These are phyloP conservation scores for Lepidochrysops patricia DNA, from an alignment of 2,888 invertebrate genomes.

Conservation along the genomic window DNA sequence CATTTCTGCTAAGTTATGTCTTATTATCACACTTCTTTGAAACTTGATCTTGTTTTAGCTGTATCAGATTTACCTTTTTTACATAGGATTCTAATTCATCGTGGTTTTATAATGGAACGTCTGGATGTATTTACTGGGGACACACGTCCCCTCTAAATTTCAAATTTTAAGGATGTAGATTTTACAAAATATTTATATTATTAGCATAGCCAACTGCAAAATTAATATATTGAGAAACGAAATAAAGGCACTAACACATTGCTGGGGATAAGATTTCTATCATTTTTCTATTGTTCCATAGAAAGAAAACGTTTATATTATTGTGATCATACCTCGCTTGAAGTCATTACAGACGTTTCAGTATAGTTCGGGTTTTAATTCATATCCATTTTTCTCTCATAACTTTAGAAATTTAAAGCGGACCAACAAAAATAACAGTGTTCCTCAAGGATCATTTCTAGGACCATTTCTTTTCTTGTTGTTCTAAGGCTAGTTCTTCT, in stretches of 20 bases:
- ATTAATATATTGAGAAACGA: no score
- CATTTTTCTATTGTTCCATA: no score
- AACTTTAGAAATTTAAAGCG: no score
- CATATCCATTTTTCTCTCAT: no score
- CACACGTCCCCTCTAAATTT: background rate
- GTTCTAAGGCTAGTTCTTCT: no score
- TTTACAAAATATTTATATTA: background rate
- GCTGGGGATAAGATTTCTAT: no score
- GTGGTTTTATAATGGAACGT: background rate
- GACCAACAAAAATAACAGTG: background rate
- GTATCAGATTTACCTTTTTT: background rate
- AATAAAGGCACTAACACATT: no score
- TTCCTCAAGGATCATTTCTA: background rate
- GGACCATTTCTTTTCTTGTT: background rate
- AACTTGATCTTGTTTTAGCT: background rate
- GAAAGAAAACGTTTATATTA: no score
- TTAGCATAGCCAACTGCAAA: no score
- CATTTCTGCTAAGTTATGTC: background rate
- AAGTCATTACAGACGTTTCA: no score
- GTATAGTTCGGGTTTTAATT: no score
- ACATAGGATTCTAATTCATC: background rate
- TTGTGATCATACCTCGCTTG: no score
- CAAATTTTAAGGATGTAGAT: background rate
- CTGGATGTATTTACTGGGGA: background rate
- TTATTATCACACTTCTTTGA: background rate